A percentile compares a stretch with the other conserved stretches of the same genome.
Evolutionary conservation across 2,113 vertebrate species (phyloP).

Genomic region (Myotis brandtii): DNA sequence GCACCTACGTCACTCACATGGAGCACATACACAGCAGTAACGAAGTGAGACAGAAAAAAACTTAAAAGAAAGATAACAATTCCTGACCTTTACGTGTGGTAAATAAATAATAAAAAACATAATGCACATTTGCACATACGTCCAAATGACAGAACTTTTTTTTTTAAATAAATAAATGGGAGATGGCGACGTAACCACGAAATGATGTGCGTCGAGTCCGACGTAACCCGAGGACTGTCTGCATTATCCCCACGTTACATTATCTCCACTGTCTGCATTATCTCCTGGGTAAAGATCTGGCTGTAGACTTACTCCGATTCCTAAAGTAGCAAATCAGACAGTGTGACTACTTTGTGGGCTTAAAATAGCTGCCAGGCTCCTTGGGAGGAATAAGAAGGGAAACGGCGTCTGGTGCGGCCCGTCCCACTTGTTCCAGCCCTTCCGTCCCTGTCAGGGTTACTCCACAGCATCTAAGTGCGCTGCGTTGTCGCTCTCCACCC

Average conservation of each 20-base stretch:
- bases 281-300: background rate
- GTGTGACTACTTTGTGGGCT: background rate
- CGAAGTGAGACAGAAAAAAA: too few relatives aligned
- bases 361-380: slow-evolving; percentile 55
- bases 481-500: background rate
- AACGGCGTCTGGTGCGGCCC: background rate
- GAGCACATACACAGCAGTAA: too few relatives aligned
- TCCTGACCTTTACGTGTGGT: too few relatives aligned
- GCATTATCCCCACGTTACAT: background rate
- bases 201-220: too few relatives aligned
- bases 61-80: too few relatives aligned
- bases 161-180: too few relatives aligned
- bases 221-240: too few relatives aligned
- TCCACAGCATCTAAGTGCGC: background rate
- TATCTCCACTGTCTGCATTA: background rate
- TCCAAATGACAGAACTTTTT: too few relatives aligned
- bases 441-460: slow-evolving; percentile 51
- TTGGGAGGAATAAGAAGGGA: slow-evolving; percentile 38
- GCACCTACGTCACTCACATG: too few relatives aligned
- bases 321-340: slow-evolving; percentile 47
- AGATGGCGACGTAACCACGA: too few relatives aligned
- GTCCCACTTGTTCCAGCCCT: background rate
- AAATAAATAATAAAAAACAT: too few relatives aligned
- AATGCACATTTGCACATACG: too few relatives aligned
- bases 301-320: background rate